Percentiles rank a stretch among this genome's conserved stretches.
Conservation (phyloP, 2,888 invertebrate genomes). For the Lypha dubia region DNA sequence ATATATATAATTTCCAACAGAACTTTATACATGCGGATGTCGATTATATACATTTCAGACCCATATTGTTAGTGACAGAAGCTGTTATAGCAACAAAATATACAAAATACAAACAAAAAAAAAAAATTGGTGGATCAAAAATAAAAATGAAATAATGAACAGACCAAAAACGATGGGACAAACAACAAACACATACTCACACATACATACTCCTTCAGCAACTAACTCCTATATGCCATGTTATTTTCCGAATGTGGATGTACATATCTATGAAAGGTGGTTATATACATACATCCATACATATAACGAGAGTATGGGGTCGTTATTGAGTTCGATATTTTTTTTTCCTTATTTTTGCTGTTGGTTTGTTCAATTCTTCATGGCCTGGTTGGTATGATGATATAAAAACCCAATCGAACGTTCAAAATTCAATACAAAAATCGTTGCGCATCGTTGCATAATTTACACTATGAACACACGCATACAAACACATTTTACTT, state of each 20-base stretch:
- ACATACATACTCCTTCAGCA: constrained; percentile 15
- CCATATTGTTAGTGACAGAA: background rate
- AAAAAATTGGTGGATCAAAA: constrained; percentile 24
- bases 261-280: background rate
- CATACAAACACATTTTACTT: constrained; percentile 30
- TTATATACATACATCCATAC: too few species aligned
- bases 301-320: constrained; percentile 4
- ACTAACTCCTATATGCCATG: background rate
- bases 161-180: constrained; percentile 25
- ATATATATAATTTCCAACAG: background rate
- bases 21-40: background rate
- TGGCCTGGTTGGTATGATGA: constrained; percentile 69
- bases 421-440: constrained; percentile 75
- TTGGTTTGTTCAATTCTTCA: constrained; percentile 68
- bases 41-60: background rate
- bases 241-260: constrained; percentile 18
- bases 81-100: constrained; percentile 21
- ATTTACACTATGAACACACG: constrained; percentile 45
- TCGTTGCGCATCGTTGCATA: constrained; percentile 73
- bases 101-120: constrained; percentile 23
- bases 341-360: constrained; percentile 45
- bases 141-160: constrained; percentile 53
- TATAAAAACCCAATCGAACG: constrained; percentile 73
- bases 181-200: background rate
- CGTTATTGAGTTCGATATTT: constrained; percentile 46